Conservation (phyloP, 2,888 invertebrate genomes). For the Dorcus parallelipipedus region DNA sequence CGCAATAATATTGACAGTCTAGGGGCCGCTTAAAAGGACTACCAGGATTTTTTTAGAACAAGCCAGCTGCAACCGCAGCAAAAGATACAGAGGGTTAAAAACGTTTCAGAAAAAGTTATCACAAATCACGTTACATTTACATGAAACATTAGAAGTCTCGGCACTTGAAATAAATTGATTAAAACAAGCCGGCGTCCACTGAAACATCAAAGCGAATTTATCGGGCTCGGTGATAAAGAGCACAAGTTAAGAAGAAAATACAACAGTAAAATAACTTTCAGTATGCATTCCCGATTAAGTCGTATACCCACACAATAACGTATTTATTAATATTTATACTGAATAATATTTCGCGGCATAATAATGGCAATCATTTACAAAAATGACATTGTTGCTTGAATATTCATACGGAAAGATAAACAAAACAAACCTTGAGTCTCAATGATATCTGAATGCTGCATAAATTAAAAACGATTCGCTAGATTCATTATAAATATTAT, state of each 20-base stretch:
- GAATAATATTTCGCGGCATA: slow-evolving; percentile 1
- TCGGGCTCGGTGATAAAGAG: slow-evolving; percentile 14
- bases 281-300: slow-evolving; percentile 2
- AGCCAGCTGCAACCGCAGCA: background rate
- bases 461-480: background rate
- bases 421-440: slow-evolving; percentile 2
- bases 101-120: background rate
- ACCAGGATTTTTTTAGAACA: background rate
- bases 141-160: too few relatives aligned
- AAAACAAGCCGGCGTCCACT: slow-evolving; percentile 1
- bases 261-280: background rate
- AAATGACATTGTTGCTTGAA: slow-evolving; percentile 1
- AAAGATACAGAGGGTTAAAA: background rate
- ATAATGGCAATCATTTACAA: slow-evolving; percentile 4
- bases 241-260: slow-evolving; percentile 8
- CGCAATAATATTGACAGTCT: too few relatives aligned
- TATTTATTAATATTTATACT: slow-evolving; percentile 13
- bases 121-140: too few relatives aligned
- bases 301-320: slow-evolving; percentile 9
- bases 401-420: background rate
- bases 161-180: slow-evolving; percentile 10
- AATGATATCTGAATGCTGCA: background rate
- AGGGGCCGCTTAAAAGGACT: too few relatives aligned
- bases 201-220: slow-evolving; percentile 17
- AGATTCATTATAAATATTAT: too few relatives aligned